Percentiles rank a stretch among this genome's conserved stretches.
Evolutionary conservation across 2,113 vertebrate genomes (phyloP).

Genomic region (Rhinoderma darwinii): DNA sequence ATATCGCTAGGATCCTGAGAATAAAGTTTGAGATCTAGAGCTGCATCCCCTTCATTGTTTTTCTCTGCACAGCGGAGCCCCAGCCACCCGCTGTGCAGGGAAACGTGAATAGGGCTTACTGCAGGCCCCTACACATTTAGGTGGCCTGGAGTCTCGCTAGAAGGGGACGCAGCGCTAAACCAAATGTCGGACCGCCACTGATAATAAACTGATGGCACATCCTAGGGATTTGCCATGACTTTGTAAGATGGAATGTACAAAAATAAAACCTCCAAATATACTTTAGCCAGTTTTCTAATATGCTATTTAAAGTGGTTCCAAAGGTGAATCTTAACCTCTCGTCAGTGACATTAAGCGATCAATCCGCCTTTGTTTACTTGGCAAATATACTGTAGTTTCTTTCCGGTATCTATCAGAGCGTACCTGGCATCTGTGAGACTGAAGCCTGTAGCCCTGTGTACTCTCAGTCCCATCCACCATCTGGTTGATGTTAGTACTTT

Average conservation of each 20-base stretch:
- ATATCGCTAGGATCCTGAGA: too few species aligned
- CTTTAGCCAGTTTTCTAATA: background rate
- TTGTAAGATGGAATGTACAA: background rate
- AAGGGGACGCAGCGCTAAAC: too few species aligned
- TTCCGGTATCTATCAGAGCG: background rate
- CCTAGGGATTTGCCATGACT: too few species aligned
- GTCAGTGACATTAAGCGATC: slow-evolving; percentile 1
- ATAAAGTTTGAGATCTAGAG: too few species aligned
- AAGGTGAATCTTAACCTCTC: background rate
- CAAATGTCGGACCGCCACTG: too few species aligned
- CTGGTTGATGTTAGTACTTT: slow-evolving; percentile 2
- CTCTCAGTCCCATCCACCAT: slow-evolving; percentile 1
- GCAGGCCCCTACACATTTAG: too few species aligned
- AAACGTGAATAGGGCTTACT: too few species aligned
- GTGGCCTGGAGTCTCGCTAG: too few species aligned
- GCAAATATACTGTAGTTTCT: slow-evolving; percentile 1
- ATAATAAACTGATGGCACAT: too few species aligned
- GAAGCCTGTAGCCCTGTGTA: background rate
- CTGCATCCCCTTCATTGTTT: too few species aligned
- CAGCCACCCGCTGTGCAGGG: too few species aligned
- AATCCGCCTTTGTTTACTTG: slow-evolving; percentile 19
- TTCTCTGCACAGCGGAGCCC: too few species aligned
- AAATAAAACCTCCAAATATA: background rate
- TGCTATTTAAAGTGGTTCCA: background rate
- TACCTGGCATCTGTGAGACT: slow-evolving; percentile 10